These are phyloP conservation scores for Liparis tanakae DNA, from an alignment of 2,797 vertebrate species.

Conservation along the genomic window DNA sequence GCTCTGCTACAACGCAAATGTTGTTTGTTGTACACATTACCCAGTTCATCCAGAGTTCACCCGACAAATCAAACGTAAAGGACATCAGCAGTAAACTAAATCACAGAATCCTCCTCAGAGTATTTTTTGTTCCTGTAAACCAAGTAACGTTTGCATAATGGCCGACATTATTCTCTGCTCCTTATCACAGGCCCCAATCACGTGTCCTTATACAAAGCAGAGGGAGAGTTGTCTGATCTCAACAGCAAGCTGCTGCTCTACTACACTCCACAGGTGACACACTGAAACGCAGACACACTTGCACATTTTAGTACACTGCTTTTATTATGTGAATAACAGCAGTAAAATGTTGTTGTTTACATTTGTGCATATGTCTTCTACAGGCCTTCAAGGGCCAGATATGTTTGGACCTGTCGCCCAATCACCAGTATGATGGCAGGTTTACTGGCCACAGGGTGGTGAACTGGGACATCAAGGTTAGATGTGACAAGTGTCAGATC, in stretches of 20 bases:
- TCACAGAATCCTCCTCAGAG: conserved; percentile 7
- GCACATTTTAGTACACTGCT: background rate
- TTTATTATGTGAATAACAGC: background rate
- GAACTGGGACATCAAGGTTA: conserved; percentile 96
- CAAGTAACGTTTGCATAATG: conserved; percentile 34
- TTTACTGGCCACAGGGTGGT: conserved; percentile 94
- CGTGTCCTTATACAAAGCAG: conserved; percentile 88
- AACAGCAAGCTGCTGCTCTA: conserved; percentile 91
- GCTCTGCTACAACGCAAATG: background rate
- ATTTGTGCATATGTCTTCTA: conserved; percentile 9
- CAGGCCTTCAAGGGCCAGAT: conserved; percentile 96
- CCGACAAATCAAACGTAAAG: conserved; percentile 2
- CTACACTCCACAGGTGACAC: conserved; percentile 94
- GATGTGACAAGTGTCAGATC: conserved; percentile 11
- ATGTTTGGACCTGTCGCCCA: conserved; percentile 93
- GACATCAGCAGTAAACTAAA: conserved; percentile 5
- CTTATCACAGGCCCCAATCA: conserved; percentile 88
- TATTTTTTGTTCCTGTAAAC: background rate
- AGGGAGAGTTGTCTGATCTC: conserved; percentile 90
- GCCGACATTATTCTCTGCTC: conserved; percentile 32
- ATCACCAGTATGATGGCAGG: conserved; percentile 90
- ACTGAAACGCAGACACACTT: background rate
- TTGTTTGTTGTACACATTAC: background rate
- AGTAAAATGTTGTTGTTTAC: background rate
- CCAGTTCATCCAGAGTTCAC: background rate